A percentile compares a stretch with the other conserved stretches of the same genome.
phyloP scores from a whole-genome alignment of 2,797 vertebrate genomes.

The Iguana delicatissima region DNA sequence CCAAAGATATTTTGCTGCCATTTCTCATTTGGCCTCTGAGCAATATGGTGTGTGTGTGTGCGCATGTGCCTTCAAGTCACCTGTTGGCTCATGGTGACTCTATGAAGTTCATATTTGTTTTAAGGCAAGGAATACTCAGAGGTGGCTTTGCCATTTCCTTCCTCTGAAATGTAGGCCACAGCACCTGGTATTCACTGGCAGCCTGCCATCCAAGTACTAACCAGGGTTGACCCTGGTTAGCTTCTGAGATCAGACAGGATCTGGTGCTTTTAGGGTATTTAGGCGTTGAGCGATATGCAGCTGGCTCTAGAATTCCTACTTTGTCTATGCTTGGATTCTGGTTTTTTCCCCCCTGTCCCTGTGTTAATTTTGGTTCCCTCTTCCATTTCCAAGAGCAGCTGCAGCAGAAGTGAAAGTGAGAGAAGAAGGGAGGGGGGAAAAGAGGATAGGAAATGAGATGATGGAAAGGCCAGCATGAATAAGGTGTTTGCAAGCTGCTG shows the following conservation, averaged over 20 bases:
- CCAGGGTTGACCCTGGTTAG: no score
- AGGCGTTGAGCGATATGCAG: background rate
- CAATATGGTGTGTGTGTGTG: background rate
- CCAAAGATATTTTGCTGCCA: background rate
- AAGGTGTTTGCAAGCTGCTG: background rate
- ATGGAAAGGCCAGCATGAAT: background rate
- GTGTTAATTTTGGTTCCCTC: slow-evolving; percentile 1
- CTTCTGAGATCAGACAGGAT: no score
- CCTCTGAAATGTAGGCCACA: no score
- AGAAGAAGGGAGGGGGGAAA: background rate
- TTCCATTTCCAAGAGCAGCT: background rate
- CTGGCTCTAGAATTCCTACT: background rate
- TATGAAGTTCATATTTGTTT: no score
- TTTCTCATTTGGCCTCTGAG: background rate
- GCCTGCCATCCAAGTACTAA: no score
- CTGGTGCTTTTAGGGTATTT: no score
- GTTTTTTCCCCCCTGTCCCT: background rate
- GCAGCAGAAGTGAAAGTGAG: background rate
- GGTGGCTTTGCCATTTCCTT: no score
- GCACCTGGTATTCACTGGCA: no score
- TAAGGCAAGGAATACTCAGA: no score
- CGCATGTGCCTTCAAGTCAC: no score
- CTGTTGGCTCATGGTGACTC: no score
- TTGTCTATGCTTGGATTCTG: background rate
- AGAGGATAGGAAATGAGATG: background rate